Percentiles rank a stretch among this genome's conserved stretches.
Conservation (phyloP, 2,888 invertebrate genomes). For the Zootermopsis nevadensis region DNA sequence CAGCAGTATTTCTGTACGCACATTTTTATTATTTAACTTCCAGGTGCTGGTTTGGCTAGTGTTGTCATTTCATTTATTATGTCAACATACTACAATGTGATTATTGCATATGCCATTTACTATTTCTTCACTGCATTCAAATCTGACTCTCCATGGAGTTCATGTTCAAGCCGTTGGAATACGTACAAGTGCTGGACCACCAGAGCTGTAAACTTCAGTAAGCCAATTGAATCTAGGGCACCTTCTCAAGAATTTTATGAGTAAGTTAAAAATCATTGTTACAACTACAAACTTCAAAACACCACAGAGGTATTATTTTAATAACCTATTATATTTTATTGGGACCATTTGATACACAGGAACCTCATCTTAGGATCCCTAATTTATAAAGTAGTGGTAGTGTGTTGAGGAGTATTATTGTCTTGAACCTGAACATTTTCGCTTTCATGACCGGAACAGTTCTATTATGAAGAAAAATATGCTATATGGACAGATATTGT, state of each 20-base stretch:
- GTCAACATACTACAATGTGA: constrained; percentile 95
- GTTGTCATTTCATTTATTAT: constrained; percentile 94
- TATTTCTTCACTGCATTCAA: constrained; percentile 93
- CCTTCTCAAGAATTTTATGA: constrained; percentile 94
- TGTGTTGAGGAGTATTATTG: no score
- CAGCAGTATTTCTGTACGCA: no score
- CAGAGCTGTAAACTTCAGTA: constrained; percentile 68
- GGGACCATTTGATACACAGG: no score
- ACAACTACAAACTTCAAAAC: no score
- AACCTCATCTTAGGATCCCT: no score
- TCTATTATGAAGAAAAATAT: no score
- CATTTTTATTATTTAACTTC: constrained; percentile 56
- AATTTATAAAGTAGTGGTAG: no score
- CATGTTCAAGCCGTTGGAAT: constrained; percentile 88
- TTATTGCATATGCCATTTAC: constrained; percentile 94
- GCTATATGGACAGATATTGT: no score
- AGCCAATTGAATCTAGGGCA: constrained; percentile 79
- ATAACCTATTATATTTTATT: no score
- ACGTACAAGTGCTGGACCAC: constrained; percentile 83
- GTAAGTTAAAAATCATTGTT: constrained; percentile 68
- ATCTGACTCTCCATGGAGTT: constrained; percentile 89
- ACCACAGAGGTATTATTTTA: no score
- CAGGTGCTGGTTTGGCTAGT: constrained; percentile 93
- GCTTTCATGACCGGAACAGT: no score
- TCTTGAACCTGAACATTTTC: no score